A percentile compares a stretch with the other conserved stretches of the same genome.
Conservation (phyloP, 2,888 invertebrate species). For the Drosophila maculinotata region DNA sequence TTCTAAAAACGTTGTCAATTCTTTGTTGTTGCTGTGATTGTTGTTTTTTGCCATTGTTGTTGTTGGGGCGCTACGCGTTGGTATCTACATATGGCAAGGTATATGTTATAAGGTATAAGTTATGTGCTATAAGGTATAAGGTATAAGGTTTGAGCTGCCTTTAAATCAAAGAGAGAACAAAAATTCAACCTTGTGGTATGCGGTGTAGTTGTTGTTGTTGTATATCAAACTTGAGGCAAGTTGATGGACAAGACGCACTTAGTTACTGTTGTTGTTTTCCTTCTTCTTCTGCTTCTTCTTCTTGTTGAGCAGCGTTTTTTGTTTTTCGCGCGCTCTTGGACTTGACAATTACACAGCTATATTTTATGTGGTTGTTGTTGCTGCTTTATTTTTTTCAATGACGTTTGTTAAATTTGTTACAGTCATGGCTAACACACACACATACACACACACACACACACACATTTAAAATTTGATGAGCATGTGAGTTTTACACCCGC, state of each 20-base stretch:
- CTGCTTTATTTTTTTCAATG: slow-evolving; percentile 67
- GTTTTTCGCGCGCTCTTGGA: slow-evolving; percentile 76
- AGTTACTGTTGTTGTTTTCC: slow-evolving; percentile 22
- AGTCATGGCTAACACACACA: slow-evolving; percentile 77
- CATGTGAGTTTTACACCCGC: slow-evolving; percentile 28
- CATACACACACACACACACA: slow-evolving; percentile 21
- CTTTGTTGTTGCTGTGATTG: slow-evolving; percentile 34
- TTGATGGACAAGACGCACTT: slow-evolving; percentile 50
- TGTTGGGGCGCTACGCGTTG: slow-evolving; percentile 69
- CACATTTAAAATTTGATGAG: slow-evolving; percentile 46
- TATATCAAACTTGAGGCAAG: slow-evolving; percentile 46
- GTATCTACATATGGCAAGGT: slow-evolving; percentile 57
- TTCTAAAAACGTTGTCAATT: slow-evolving; percentile 82
- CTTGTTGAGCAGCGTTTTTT: slow-evolving; percentile 36
- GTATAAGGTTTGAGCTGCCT: slow-evolving; percentile 13
- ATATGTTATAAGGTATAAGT: slow-evolving; percentile 15
- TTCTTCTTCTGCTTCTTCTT: slow-evolving; percentile 24
- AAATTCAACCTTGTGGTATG: slow-evolving; percentile 67
- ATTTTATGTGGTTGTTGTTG: slow-evolving; percentile 34
- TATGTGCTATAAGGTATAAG: slow-evolving; percentile 27
- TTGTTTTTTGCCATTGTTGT: slow-evolving; percentile 29
- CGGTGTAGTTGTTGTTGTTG: slow-evolving; percentile 39
- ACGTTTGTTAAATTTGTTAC: slow-evolving; percentile 81
- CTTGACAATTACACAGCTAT: slow-evolving; percentile 80
- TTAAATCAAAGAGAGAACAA: slow-evolving; percentile 19